phyloP scores from a whole-genome alignment of 2,113 vertebrate species.

The Oncorhynchus nerka region DNA sequence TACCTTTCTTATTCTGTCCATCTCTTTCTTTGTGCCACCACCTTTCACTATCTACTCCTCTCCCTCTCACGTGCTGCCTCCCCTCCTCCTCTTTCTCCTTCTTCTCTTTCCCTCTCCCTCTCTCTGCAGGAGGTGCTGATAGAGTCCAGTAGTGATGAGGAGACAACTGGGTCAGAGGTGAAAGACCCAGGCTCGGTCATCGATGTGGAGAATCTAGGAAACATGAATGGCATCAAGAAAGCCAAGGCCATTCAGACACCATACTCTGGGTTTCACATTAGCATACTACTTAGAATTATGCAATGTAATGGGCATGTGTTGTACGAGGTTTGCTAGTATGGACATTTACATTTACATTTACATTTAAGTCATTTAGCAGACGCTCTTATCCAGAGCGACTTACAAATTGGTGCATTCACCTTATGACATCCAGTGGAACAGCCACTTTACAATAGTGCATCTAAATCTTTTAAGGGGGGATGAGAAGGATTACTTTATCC shows the following conservation, averaged over 20 bases:
- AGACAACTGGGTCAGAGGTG: slow-evolving; percentile 55
- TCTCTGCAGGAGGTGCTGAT: slow-evolving; percentile 68
- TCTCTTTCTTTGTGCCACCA: not conserved
- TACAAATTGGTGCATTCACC: too few relatives aligned
- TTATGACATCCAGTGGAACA: too few relatives aligned
- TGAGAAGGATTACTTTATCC: too few relatives aligned
- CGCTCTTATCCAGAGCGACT: too few relatives aligned
- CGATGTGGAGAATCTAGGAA: slow-evolving; percentile 89
- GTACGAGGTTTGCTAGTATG: too few relatives aligned
- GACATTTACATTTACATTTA: too few relatives aligned
- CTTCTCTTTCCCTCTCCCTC: not conserved
- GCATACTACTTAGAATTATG: not conserved
- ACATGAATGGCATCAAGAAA: slow-evolving; percentile 77
- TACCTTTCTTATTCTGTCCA: not conserved
- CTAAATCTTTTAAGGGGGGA: too few relatives aligned
- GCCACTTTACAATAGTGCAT: too few relatives aligned
- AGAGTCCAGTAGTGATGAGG: slow-evolving; percentile 86
- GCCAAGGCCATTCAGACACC: slow-evolving; percentile 76
- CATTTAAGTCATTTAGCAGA: too few relatives aligned
- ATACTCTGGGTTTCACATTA: not conserved
- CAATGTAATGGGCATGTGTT: too few relatives aligned
- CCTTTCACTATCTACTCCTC: not conserved
- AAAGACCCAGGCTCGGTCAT: slow-evolving; percentile 64
- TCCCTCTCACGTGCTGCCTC: not conserved
- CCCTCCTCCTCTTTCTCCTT: not conserved